A percentile compares a stretch with the other conserved stretches of the same genome.
phyloP scores from a whole-genome alignment of 2,888 invertebrate species.

The Lysandra bellargus region DNA sequence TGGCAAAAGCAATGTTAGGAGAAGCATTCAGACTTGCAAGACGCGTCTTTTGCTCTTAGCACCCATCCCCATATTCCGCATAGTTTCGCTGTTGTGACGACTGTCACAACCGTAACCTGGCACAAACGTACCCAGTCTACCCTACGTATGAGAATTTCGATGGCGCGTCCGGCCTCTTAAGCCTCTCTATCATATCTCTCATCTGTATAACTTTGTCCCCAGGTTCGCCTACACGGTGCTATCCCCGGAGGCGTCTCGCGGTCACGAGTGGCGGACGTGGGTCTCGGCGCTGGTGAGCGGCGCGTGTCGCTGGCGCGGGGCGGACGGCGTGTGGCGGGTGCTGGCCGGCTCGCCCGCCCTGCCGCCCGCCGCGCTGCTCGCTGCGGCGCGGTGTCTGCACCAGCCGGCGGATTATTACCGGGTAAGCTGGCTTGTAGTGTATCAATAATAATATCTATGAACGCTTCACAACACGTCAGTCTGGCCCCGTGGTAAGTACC shows the following conservation, averaged over 20 bases:
- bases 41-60: no score
- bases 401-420: conserved; percentile 86
- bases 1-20: no score
- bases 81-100: no score
- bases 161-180: no score
- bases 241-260: conserved; percentile 63
- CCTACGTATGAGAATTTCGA: no score
- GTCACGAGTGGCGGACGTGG: conserved; percentile 68
- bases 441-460: no score
- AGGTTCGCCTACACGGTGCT: conserved; percentile 69
- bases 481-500: no score
- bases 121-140: no score
- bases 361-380: conserved; percentile 85
- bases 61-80: no score
- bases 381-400: conserved; percentile 87
- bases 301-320: conserved; percentile 84
- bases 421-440: conserved; percentile 29
- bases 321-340: conserved; percentile 85
- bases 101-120: no score
- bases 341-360: conserved; percentile 77
- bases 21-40: no score
- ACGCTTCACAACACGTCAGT: no score
- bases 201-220: conserved; percentile 1
- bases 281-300: conserved; percentile 53
- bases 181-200: not conserved